Evolutionary conservation across 2,888 invertebrate genomes (phyloP).

Genomic region (Eristalinus aeneus): DNA sequence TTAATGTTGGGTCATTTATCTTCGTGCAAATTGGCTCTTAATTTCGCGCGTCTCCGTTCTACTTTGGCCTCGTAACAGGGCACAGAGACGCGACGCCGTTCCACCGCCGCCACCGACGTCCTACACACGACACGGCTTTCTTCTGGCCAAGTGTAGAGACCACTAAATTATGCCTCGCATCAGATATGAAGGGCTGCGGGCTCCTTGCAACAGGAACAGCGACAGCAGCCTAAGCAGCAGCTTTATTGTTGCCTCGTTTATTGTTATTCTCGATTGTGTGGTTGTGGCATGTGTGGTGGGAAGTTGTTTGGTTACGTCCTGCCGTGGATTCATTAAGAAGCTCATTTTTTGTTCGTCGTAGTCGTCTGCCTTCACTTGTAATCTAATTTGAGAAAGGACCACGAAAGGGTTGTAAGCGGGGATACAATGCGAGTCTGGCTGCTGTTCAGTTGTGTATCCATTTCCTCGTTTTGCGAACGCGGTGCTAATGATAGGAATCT

Average conservation of each 20-base stretch:
- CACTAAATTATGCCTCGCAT: slow-evolving; percentile 67
- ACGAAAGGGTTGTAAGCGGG: slow-evolving; percentile 26
- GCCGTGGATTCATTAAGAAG: slow-evolving; percentile 60
- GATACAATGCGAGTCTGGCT: background rate
- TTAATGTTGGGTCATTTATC: slow-evolving; percentile 69
- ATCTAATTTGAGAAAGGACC: slow-evolving; percentile 64
- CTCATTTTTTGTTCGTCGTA: slow-evolving; percentile 26
- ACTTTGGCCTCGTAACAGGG: slow-evolving; percentile 25
- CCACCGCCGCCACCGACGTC: slow-evolving; percentile 62
- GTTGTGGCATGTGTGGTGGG: slow-evolving; percentile 63
- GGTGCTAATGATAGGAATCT: slow-evolving; percentile 63
- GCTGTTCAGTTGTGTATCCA: slow-evolving; percentile 19
- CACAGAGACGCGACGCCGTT: slow-evolving; percentile 14
- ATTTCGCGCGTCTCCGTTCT: slow-evolving; percentile 65
- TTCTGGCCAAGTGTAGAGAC: slow-evolving; percentile 38
- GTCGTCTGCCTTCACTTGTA: slow-evolving; percentile 10
- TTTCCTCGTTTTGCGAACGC: slow-evolving; percentile 16
- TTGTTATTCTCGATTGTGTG: slow-evolving; percentile 57
- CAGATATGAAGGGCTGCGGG: slow-evolving; percentile 66
- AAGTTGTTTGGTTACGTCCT: slow-evolving; percentile 64
- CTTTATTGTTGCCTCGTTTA: slow-evolving; percentile 50
- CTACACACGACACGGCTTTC: slow-evolving; percentile 55
- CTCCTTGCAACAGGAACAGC: slow-evolving; percentile 49
- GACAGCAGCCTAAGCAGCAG: background rate
- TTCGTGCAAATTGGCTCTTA: slow-evolving; percentile 71